Percentiles rank a stretch among this genome's conserved stretches.
Conservation (phyloP, 2,113 vertebrate genomes). For the Anoura caudifer region DNA sequence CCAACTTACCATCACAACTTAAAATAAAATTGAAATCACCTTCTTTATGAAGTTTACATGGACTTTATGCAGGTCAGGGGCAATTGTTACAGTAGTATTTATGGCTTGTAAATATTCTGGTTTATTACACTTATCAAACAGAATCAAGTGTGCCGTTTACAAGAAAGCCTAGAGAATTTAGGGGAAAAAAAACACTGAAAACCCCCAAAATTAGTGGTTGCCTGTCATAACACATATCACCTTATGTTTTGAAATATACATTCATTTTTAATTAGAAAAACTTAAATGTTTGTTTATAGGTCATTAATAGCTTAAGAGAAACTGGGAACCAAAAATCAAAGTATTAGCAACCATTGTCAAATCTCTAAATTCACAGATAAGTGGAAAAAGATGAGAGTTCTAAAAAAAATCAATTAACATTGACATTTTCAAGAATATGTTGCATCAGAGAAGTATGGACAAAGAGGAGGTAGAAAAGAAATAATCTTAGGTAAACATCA, state of each 20-base stretch:
- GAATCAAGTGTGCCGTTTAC: not conserved
- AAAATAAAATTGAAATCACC: conserved; percentile 23
- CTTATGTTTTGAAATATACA: conserved; percentile 11
- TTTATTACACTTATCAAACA: conserved; percentile 22
- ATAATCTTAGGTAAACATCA: conserved; percentile 35
- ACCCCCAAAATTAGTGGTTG: not conserved
- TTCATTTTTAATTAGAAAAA: conserved; percentile 55
- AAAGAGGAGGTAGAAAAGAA: conserved; percentile 8
- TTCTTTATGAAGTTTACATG: not conserved
- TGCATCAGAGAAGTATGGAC: conserved; percentile 21
- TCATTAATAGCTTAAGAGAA: conserved; percentile 34
- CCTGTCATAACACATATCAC: not conserved
- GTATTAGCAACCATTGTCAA: not conserved
- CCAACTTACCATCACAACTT: not conserved
- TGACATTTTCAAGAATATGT: conserved; percentile 33
- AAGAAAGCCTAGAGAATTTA: not conserved
- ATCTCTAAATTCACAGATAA: not conserved
- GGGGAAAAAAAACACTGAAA: conserved; percentile 19
- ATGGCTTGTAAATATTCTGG: conserved; percentile 18
- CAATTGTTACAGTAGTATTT: not conserved
- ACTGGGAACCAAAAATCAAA: conserved; percentile 31
- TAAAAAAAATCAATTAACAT: conserved; percentile 27
- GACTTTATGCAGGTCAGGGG: not conserved
- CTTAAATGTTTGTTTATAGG: conserved; percentile 35
- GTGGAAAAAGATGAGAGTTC: not conserved